These are phyloP conservation scores for Ophonus ardosiacus DNA, from an alignment of 2,888 invertebrate genomes.

Conservation along the genomic window DNA sequence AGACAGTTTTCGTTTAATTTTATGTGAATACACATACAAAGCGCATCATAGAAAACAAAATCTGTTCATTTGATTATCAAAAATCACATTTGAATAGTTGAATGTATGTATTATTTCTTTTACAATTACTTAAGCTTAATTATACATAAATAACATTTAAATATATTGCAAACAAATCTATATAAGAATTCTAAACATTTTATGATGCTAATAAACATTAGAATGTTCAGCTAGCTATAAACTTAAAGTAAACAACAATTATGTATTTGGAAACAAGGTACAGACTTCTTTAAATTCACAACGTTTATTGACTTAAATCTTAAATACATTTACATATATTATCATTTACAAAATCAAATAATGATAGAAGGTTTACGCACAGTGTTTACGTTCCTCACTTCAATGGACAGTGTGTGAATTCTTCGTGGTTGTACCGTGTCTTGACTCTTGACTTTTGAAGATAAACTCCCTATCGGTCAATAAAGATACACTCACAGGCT, in stretches of 20 bases:
- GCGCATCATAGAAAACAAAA: too few species aligned
- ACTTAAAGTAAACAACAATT: background rate
- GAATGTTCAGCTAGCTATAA: background rate
- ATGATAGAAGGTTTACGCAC: background rate
- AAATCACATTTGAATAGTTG: too few species aligned
- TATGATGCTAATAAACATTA: background rate
- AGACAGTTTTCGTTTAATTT: too few species aligned
- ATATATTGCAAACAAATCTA: too few species aligned
- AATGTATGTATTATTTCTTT: too few species aligned
- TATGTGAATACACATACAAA: too few species aligned
- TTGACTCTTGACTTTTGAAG: constrained; percentile 16
- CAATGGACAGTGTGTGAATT: constrained; percentile 25
- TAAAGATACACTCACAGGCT: background rate
- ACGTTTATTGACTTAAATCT: background rate
- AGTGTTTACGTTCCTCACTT: background rate
- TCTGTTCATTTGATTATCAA: too few species aligned
- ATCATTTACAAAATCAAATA: background rate
- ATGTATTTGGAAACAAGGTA: background rate
- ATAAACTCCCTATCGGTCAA: constrained; percentile 30
- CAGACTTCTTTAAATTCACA: background rate
- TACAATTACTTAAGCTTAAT: too few species aligned
- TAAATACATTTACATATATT: background rate
- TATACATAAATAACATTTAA: too few species aligned
- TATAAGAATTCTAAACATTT: background rate
- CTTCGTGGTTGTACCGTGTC: constrained; percentile 17